These are phyloP conservation scores for Olivierus martensii DNA, from an alignment of 1,140 invertebrate species.

Conservation along the genomic window DNA sequence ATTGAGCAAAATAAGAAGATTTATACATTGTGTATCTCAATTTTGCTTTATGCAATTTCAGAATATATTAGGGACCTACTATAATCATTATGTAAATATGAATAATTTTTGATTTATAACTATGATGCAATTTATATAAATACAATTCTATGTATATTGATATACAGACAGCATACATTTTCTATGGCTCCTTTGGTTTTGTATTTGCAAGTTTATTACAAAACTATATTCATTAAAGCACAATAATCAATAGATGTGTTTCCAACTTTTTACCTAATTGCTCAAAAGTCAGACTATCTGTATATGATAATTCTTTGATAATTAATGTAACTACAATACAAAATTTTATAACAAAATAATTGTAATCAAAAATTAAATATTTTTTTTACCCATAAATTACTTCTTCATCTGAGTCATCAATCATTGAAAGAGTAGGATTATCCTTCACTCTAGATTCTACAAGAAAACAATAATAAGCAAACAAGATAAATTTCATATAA, in stretches of 20 bases:
- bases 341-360: background rate
- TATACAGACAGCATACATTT: no score
- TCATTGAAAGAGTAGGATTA: slow-evolving; percentile 94
- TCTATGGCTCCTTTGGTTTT: no score
- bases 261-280: background rate
- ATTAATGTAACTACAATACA: background rate
- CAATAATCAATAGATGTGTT: background rate
- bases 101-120: no score
- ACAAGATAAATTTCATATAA: no score
- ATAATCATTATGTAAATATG: no score
- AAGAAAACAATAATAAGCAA: slow-evolving; percentile 1
- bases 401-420: slow-evolving; percentile 96
- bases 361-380: slow-evolving; percentile 1
- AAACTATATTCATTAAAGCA: background rate
- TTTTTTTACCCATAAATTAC: slow-evolving; percentile 83
- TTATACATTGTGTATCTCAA: no score
- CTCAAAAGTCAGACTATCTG: background rate
- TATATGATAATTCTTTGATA: background rate
- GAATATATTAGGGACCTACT: no score
- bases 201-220: no score
- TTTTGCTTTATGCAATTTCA: no score
- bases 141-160: no score
- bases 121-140: no score
- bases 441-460: slow-evolving; percentile 79
- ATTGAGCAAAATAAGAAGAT: no score